Evolutionary conservation across 2,888 invertebrate genomes (phyloP).

Genomic region (Alviniconcha strummeri): DNA sequence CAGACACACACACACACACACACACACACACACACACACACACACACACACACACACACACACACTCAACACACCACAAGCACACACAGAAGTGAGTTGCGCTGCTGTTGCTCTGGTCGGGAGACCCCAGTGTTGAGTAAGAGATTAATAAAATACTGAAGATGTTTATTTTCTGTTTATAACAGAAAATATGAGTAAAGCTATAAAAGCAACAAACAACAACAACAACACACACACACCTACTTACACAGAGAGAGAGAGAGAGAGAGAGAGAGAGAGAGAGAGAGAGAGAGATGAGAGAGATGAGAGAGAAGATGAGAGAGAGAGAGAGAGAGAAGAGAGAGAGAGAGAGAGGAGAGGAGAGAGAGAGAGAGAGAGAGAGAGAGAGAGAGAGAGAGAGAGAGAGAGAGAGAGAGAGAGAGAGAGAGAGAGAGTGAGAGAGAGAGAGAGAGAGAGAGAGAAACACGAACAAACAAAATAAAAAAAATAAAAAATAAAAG

Average conservation of each 20-base stretch:
- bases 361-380: constrained; percentile 9
- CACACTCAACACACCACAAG: neutral
- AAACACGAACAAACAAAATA: no score
- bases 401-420: neutral
- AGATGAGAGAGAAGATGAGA: neutral
- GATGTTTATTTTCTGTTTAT: no score
- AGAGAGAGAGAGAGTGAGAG: neutral
- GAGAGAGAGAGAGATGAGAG: constrained; percentile 10
- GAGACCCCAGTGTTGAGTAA: no score
- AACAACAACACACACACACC: no score
- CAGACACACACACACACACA: constrained; percentile 1
- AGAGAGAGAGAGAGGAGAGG: neutral
- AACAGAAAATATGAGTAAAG: neutral
- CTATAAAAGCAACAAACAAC: neutral
- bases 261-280: no score
- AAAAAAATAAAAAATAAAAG: no score
- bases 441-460: neutral
- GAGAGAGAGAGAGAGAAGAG: constrained; percentile 3
- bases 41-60: constrained; percentile 12
- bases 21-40: neutral
- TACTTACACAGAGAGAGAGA: no score
- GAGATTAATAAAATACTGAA: no score
- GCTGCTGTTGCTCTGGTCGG: no score
- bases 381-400: constrained; percentile 9
- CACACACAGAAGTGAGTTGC: neutral